phyloP scores from a whole-genome alignment of 2,888 invertebrate genomes.

The Netelia melanura region DNA sequence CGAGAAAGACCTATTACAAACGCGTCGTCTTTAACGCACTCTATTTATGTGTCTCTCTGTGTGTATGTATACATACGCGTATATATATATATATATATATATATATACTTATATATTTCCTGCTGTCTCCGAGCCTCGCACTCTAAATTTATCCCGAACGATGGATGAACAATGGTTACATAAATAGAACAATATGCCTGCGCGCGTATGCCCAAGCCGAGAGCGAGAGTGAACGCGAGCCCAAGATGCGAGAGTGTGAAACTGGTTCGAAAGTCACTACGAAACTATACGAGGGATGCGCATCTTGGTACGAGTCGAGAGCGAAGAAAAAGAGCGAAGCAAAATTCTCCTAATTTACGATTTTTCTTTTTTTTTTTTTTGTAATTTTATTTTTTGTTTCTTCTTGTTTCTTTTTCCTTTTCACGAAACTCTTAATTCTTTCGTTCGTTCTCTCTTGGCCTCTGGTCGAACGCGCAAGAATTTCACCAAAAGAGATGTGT shows the following conservation, averaged over 20 bases:
- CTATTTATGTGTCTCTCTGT: slow-evolving; percentile 24
- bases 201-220: slow-evolving; percentile 72
- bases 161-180: slow-evolving; percentile 85
- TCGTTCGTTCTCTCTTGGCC: slow-evolving; percentile 49
- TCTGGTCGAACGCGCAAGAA: slow-evolving; percentile 45
- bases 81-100: not conserved
- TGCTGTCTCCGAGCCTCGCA: slow-evolving; percentile 73
- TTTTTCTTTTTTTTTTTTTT: slow-evolving; percentile 67
- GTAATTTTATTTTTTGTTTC: slow-evolving; percentile 46
- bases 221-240: slow-evolving; percentile 52
- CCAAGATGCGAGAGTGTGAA: slow-evolving; percentile 73
- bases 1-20: slow-evolving; percentile 59
- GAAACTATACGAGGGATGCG: slow-evolving; percentile 34
- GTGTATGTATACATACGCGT: slow-evolving; percentile 7
- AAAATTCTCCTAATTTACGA: slow-evolving; percentile 69
- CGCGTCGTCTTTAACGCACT: slow-evolving; percentile 44
- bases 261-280: slow-evolving; percentile 80
- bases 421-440: slow-evolving; percentile 47
- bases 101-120: slow-evolving; percentile 25
- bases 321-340: slow-evolving; percentile 52
- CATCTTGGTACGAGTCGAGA: slow-evolving; percentile 28
- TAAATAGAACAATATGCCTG: slow-evolving; percentile 85
- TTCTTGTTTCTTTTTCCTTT: not conserved
- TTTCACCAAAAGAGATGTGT: slow-evolving; percentile 39
- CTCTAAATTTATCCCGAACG: slow-evolving; percentile 84